Evolutionary conservation across 2,888 invertebrate species (phyloP), one percentile per base, ranked within the genome.

Genomic region (Itoplectis maculator): DNA sequence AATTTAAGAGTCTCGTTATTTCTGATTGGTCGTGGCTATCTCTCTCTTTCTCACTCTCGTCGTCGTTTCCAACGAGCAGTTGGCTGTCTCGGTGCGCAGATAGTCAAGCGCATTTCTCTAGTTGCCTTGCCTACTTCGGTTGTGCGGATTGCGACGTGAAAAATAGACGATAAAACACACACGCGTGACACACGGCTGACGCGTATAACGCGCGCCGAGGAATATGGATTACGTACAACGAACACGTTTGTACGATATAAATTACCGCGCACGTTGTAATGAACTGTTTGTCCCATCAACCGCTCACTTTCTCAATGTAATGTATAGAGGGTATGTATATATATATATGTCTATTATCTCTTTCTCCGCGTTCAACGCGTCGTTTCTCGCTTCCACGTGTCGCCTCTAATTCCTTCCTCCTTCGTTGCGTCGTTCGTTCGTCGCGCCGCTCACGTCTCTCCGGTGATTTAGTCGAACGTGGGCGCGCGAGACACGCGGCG

Each of bases 401-500:
- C 45, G 29, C 40, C 45, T 29, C 40, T 15, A 40, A 65, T 63
- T 51, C 63, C 29, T 66, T 18, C 40, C 45, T 45, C 42, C 23
- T n/a, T n/a, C n/a, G n/a, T n/a, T n/a, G n/a, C n/a, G n/a, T 15
- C 54, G 29, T 29, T 29, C 54, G 63, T 66, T 56, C 65, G 37
- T 61, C 47, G 42, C 45, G 11, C 73, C 45, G 11, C 73, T 47
- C 35, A 47, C 47, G 61, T 73, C 49, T 49, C 59, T 2, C n/a
- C 35, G 59, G 47, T 73, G 73, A 73, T 73, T 73, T 73, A 61
- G 61, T 49, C 73, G 73, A 18, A 61, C 61, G 73, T 73, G 73
- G 73, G 73, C 73, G 73, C 73, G 73, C 15, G 73, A 45, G 42
- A 59, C 61, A 47, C 61, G 37, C 63, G 15, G 40, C 47, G 54